Conservation (phyloP, 2,888 invertebrate genomes). For the Carpatolechia fugitivella region DNA sequence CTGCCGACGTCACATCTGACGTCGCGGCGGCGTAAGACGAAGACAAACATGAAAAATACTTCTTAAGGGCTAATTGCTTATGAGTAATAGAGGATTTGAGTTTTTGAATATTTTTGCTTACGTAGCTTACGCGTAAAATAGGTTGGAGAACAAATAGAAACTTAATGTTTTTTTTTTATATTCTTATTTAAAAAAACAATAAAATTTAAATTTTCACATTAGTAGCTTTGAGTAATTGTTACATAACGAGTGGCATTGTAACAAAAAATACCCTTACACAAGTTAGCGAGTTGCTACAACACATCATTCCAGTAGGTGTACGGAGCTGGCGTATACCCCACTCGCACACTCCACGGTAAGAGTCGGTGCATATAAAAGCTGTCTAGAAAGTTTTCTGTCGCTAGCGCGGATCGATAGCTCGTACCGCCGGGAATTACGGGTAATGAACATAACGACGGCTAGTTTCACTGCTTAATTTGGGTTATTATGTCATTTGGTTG, state of each 20-base stretch:
- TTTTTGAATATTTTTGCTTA: neutral
- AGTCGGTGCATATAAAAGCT: conserved; percentile 79
- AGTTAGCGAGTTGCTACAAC: neutral
- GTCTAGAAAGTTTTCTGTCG: conserved; percentile 80
- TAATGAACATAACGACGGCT: conserved; percentile 66
- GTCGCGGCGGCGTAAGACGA: conserved; percentile 38
- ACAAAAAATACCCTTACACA: neutral
- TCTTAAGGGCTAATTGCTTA: neutral
- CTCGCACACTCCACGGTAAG: conserved; percentile 61
- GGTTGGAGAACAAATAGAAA: too few relatives aligned
- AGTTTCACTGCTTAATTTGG: conserved; percentile 64
- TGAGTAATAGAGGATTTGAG: neutral
- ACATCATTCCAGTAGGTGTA: neutral
- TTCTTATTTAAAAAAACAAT: too few relatives aligned
- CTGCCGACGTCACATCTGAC: conserved; percentile 56
- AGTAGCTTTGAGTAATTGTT: too few relatives aligned
- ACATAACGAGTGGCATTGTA: too few relatives aligned
- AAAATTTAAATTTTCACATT: too few relatives aligned
- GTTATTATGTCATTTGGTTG: conserved; percentile 64
- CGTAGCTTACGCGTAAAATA: too few relatives aligned
- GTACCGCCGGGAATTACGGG: conserved; percentile 62
- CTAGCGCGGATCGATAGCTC: conserved; percentile 71
- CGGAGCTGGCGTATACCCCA: neutral
- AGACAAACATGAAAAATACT: conserved; percentile 20
- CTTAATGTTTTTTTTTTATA: too few relatives aligned